A percentile compares a stretch with the other conserved stretches of the same genome.
These are phyloP conservation scores for Lagothrix lagotricha DNA, from an alignment of 2,797 vertebrate genomes.

Conservation along the genomic window DNA sequence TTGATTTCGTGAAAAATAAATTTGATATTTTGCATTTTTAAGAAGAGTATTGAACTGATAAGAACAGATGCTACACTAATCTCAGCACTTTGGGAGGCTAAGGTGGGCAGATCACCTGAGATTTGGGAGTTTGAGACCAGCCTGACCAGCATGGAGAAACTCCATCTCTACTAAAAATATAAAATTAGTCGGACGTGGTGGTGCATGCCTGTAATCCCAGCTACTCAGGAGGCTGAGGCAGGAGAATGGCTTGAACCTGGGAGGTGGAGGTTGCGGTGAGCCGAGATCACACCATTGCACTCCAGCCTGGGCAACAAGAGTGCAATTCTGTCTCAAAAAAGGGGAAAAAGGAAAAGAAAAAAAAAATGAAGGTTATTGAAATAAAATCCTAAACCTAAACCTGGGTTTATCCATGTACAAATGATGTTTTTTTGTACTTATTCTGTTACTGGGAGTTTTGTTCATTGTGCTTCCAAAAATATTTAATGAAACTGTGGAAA, in stretches of 20 bases:
- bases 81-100: neutral
- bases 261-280: neutral
- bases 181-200: neutral
- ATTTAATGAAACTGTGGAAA: constrained; percentile 19
- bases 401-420: neutral
- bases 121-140: neutral
- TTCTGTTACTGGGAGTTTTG: constrained; percentile 31
- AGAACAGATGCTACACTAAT: neutral
- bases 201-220: neutral
- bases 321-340: neutral
- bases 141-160: neutral
- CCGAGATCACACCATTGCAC: neutral
- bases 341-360: too few relatives aligned
- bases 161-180: neutral
- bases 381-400: constrained; percentile 39
- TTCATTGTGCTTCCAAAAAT: constrained; percentile 44
- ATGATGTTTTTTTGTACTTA: constrained; percentile 11
- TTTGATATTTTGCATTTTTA: constrained; percentile 23
- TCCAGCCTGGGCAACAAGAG: neutral
- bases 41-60: neutral
- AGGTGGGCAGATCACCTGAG: neutral
- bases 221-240: neutral
- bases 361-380: neutral
- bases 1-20: constrained; percentile 43
- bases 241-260: neutral